Conservation (phyloP, 1,140 invertebrate species). For the Myzus persicae region DNA sequence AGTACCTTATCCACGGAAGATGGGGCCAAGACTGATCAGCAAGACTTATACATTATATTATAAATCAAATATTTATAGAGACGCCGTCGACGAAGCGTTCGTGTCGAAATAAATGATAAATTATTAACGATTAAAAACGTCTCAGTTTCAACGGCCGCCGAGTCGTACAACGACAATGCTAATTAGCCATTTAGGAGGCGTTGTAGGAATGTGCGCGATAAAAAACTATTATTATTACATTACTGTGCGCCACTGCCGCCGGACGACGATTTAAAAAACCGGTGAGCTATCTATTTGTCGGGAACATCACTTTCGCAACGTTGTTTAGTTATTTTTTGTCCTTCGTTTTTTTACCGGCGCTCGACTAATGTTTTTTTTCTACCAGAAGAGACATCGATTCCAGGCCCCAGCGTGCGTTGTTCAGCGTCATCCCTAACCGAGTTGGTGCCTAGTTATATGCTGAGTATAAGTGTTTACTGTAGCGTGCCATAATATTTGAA, state of each 20-base stretch:
- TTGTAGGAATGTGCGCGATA: background rate
- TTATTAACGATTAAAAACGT: conserved; percentile 1
- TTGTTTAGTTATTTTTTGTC: background rate
- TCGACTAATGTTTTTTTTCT: background rate
- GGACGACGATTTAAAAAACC: background rate
- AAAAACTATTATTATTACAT: background rate
- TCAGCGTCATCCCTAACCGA: background rate
- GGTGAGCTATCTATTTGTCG: background rate
- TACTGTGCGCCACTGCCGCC: background rate
- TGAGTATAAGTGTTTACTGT: background rate
- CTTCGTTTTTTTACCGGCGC: background rate
- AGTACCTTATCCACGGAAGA: background rate
- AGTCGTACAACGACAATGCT: background rate
- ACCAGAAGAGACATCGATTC: background rate
- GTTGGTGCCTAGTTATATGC: background rate
- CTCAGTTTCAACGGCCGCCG: background rate
- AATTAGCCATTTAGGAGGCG: background rate
- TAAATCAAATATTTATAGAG: background rate
- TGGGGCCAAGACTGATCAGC: background rate
- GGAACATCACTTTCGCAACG: background rate
- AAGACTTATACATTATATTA: background rate
- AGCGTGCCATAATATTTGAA: background rate
- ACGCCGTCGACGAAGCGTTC: background rate
- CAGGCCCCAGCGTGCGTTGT: background rate
- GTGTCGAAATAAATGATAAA: background rate